Base-by-base conservation (phyloP, 2,888 invertebrate species). In the Ctenicera cuprea region DNA sequence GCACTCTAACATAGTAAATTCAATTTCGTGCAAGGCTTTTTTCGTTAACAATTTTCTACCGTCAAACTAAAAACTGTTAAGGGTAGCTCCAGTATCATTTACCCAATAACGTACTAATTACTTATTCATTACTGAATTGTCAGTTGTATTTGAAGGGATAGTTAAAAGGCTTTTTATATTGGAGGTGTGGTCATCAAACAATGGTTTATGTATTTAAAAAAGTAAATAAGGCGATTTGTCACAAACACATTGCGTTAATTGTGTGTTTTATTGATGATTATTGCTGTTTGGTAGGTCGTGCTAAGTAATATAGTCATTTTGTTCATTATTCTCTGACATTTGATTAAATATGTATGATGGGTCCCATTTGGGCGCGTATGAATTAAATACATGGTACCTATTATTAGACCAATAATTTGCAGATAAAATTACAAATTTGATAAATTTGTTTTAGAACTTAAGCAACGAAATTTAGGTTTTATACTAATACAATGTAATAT, bases 271-370 rank as follows among this genome's bases (percentile, higher is more conserved):
- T 52, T 75, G 64, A 64, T 64, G 70, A 61, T 73, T 67, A 73
- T 69, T 75, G 48, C 68, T 64, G 26, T 67, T 61, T 63, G 38
- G 48, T 41, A 72, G 66, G 38, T 26, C 61, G 48, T 38, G 59
- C 69, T 69, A 73, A 73, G 75, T 75, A 73, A 75, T 75, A 75
- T 69, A 75, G 75, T 75, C 75, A 75, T 75, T 75, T 75, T 26
- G 54, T 61, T 37, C 62, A 68, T 67, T 69, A 73, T 52, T 61
- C 41, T 48, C 59, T n/a, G 72, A 57, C 54, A 57, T 43, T 20
- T 57, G 26, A 68, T 74, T 74, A 74, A 62, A 66, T 33, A 65
- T 71, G 22, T 41, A 64, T 59, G 71, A 45, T 50, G 67, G 54
- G 16, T 37, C 41, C 20, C 38, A 22, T 65, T 52, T 52, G 50